phyloP scores from a whole-genome alignment of 2,888 invertebrate genomes.

The Parapristionchus giblindavisi region DNA sequence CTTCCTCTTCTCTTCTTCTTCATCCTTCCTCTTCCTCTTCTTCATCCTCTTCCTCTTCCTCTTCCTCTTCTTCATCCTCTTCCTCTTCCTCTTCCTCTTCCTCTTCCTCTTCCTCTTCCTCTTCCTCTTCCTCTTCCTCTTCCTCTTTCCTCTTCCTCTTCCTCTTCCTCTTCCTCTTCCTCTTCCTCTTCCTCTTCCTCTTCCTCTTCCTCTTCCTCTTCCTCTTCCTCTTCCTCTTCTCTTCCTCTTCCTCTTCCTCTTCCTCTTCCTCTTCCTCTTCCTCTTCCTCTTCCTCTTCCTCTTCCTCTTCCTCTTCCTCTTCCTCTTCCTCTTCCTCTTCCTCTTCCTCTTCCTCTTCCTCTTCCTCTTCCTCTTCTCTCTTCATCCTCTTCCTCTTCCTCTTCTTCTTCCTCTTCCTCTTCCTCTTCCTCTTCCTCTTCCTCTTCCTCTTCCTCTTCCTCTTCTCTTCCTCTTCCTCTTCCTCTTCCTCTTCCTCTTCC shows the following conservation, averaged over 20 bases:
- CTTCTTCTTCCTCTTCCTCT: too few species aligned
- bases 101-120: background rate
- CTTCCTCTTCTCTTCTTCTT: slow-evolving; percentile 1
- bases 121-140: slow-evolving; percentile 2
- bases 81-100: slow-evolving; percentile 3
- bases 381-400: too few species aligned
- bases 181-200: slow-evolving; percentile 2
- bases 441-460: background rate
- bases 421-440: too few species aligned
- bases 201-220: slow-evolving; percentile 2
- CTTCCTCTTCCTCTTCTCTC: slow-evolving; percentile 1
- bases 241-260: slow-evolving; percentile 2
- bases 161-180: background rate
- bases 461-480: slow-evolving; percentile 1
- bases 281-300: background rate
- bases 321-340: slow-evolving; percentile 2
- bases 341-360: background rate
- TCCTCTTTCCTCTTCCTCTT: slow-evolving; percentile 1
- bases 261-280: slow-evolving; percentile 2
- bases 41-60: too few species aligned
- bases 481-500: background rate
- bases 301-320: slow-evolving; percentile 2
- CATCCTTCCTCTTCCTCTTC: too few species aligned
- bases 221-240: background rate
- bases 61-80: too few species aligned